These are phyloP conservation scores for Chlorodrepanis virens DNA, from an alignment of 2,113 vertebrate genomes.

Conservation along the genomic window DNA sequence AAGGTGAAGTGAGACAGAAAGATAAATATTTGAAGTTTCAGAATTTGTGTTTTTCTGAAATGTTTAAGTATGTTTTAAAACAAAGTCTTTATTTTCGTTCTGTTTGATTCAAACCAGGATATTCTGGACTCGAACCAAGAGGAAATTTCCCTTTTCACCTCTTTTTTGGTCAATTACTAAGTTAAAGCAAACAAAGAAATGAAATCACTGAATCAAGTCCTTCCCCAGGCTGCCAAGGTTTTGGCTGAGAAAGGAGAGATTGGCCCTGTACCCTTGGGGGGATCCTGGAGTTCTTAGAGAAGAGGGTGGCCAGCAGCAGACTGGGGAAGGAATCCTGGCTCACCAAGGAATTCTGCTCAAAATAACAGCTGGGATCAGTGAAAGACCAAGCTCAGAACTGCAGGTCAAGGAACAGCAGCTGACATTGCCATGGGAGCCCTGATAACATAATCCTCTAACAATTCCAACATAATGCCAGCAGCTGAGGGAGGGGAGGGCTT, in stretches of 20 bases:
- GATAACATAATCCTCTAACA: conserved; percentile 57
- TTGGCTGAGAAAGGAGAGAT: background rate
- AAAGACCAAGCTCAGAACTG: background rate
- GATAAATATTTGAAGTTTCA: background rate
- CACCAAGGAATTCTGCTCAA: background rate
- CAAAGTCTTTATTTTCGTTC: background rate
- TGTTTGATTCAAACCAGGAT: background rate
- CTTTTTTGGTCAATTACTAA: background rate
- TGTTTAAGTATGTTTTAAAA: background rate
- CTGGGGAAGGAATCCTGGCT: background rate
- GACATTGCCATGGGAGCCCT: conserved; percentile 10
- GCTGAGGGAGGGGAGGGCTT: background rate
- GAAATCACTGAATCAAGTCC: background rate
- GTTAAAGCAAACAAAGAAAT: background rate
- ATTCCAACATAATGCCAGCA: background rate
- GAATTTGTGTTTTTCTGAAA: background rate
- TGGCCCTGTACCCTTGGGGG: background rate
- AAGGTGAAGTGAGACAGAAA: background rate
- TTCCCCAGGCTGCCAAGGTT: background rate
- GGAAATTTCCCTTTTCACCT: background rate
- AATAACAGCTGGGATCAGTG: background rate
- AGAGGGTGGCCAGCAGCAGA: background rate
- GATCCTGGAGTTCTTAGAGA: background rate
- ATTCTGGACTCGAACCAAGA: background rate
- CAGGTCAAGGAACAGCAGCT: conserved; percentile 25